Percentiles rank a stretch among this genome's conserved stretches.
These are phyloP conservation scores for Acleris sparsana DNA, from an alignment of 2,888 invertebrate species.

Conservation along the genomic window DNA sequence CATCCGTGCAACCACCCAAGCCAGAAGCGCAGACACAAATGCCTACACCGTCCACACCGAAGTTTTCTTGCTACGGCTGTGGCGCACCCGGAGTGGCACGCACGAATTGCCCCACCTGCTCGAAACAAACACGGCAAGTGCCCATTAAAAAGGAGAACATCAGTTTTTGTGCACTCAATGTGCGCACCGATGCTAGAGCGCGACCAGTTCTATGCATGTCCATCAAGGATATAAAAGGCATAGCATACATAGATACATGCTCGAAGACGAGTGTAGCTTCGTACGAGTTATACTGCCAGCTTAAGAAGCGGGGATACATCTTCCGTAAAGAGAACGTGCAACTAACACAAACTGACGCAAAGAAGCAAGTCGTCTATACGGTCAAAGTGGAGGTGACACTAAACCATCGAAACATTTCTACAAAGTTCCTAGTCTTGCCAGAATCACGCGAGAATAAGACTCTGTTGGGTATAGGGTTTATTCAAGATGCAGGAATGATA, in stretches of 20 bases:
- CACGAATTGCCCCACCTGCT: constrained; percentile 3
- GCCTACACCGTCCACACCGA: not conserved
- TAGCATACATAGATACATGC: constrained; percentile 17
- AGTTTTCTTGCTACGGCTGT: constrained; percentile 1
- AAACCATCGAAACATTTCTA: constrained; percentile 15
- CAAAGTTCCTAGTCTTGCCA: constrained; percentile 39
- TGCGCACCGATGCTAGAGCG: constrained; percentile 10
- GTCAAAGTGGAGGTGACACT: constrained; percentile 7
- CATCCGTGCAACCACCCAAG: not conserved
- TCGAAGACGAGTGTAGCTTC: constrained; percentile 24
- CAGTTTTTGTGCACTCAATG: constrained; percentile 12
- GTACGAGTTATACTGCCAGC: constrained; percentile 5
- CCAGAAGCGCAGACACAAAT: not conserved
- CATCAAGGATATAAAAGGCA: not conserved
- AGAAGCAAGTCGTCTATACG: constrained; percentile 9
- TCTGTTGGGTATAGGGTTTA: constrained; percentile 38
- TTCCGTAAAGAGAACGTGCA: not conserved
- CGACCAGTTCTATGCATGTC: constrained; percentile 8
- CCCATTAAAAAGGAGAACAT: not conserved
- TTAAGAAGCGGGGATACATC: constrained; percentile 5
- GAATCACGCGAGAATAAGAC: constrained; percentile 35
- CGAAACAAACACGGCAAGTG: not conserved
- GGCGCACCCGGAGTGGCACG: not conserved
- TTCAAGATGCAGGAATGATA: constrained; percentile 38
- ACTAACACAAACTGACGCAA: constrained; percentile 23